phyloP scores from a whole-genome alignment of 2,113 vertebrate species.

The Balaeniceps rex region DNA sequence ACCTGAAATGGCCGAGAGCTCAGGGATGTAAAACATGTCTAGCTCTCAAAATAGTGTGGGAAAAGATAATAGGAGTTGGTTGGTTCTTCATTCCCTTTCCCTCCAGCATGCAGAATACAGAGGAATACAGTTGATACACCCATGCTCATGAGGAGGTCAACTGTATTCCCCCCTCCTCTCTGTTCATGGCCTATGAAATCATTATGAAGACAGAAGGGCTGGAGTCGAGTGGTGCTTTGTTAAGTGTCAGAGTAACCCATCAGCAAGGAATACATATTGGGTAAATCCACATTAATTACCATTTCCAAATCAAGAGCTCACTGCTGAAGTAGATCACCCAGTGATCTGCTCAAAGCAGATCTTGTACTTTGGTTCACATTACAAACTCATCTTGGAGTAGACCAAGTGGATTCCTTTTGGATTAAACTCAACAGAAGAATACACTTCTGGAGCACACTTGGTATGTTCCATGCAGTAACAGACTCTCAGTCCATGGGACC shows the following conservation, averaged over 20 bases:
- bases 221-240: neutral
- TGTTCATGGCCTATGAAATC: neutral
- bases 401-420: neutral
- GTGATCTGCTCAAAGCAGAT: neutral
- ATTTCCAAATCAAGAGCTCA: neutral
- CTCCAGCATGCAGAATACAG: neutral
- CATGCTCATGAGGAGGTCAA: neutral
- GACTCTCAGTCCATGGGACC: neutral
- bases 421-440: neutral
- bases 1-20: neutral
- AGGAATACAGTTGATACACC: neutral
- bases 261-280: neutral
- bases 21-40: neutral
- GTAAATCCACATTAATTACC: neutral
- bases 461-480: neutral
- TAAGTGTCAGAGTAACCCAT: neutral
- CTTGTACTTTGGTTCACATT: neutral
- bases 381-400: neutral
- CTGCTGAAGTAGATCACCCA: neutral
- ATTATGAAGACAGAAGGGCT: neutral
- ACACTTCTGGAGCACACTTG: neutral
- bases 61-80: neutral
- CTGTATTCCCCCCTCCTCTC: neutral
- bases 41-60: neutral
- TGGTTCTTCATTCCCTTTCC: neutral